Base-by-base conservation (phyloP, 2,113 vertebrate species). In the Gadus chalcogrammus region DNA sequence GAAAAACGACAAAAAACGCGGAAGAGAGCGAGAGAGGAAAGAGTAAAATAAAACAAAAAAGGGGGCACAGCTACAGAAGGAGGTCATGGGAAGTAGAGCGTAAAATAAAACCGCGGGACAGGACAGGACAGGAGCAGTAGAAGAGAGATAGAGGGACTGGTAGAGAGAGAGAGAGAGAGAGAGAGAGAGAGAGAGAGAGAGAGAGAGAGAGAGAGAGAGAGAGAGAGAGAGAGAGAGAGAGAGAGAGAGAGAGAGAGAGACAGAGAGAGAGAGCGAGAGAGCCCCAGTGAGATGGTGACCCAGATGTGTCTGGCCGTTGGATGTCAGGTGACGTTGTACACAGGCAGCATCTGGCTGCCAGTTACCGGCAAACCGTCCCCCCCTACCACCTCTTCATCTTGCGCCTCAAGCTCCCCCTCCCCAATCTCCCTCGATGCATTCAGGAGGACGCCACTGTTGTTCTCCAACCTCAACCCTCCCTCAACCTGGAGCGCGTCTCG, bases 1-100 rank as follows among this genome's bases (percentile, higher is more conserved):
- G 3, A 27, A 64, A 31, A 31, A 28, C 15, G 24, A 31, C 17
- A 18, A 5, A 64, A 15, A 38, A 24, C 24, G 28, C 16, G 63
- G 31, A 38, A 64, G 63, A 38, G 18, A 61, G 20, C 20, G 20
- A 22, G 22, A 62, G 61, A 22, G 8, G 3, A 48, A 48, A 48
- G 15, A 13, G 15, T n/a, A 12, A 62, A 24, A 22, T 22, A 24
- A 61, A 11, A 61, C 12, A 61, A 15, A 22, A 27, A 62, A 22
- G 20, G n/a, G 20, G 56, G 60, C 20, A 22, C 9, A 22, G 22
- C 15, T 62, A 27, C 0, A 15, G 20, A 61, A 61, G 18, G 22
- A 24, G 18, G 61, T 24, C 61, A 64, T 17, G 62, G 24, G 62
- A 64, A 24, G 24, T 22, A 64, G 62, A 63, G 61, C 13, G 61